phyloP scores from a whole-genome alignment of 2,888 invertebrate genomes.

The Drosophila mimica region DNA sequence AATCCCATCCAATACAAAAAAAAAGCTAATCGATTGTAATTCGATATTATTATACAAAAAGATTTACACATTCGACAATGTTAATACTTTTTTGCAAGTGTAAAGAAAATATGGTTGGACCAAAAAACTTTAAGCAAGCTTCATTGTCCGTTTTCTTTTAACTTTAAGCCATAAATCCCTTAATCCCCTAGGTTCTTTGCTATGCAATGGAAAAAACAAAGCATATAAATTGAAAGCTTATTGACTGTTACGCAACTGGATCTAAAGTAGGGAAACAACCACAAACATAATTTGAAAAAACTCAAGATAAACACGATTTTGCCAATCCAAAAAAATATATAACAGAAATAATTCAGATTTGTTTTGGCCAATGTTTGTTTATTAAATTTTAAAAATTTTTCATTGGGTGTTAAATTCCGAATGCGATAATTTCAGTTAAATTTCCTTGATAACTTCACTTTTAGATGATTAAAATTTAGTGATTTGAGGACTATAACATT shows the following conservation, averaged over 20 bases:
- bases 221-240: constrained; percentile 3
- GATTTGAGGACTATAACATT: background rate
- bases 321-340: background rate
- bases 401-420: background rate
- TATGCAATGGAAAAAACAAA: background rate
- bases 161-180: background rate
- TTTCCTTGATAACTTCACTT: background rate
- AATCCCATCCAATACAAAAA: constrained; percentile 21
- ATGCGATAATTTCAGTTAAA: background rate
- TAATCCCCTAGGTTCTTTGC: background rate
- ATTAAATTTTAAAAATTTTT: too few species aligned
- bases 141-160: background rate
- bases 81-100: constrained; percentile 2
- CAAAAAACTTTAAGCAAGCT: background rate
- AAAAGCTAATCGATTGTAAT: constrained; percentile 37
- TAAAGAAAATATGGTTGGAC: background rate
- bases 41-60: constrained; percentile 15
- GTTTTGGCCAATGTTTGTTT: background rate
- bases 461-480: background rate
- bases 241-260: background rate
- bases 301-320: background rate
- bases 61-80: background rate
- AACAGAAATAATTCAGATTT: background rate
- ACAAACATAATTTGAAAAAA: background rate
- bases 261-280: background rate